phyloP scores from a whole-genome alignment of 37 sponge, comb jelly and placozoan species.

The Geodia barretti region DNA sequence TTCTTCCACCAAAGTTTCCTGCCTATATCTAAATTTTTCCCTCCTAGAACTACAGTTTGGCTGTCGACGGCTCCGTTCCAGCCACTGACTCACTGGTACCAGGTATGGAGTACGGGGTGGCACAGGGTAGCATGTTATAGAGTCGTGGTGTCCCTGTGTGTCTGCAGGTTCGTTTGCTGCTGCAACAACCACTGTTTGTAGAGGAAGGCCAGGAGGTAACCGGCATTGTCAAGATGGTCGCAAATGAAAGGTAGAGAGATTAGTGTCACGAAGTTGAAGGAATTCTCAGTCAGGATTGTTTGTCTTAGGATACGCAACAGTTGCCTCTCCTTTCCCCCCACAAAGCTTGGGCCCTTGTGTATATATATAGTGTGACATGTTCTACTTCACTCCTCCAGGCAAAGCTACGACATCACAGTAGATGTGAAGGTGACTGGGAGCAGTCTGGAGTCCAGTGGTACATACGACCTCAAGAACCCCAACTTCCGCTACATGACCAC shows the following conservation, averaged over 20 bases:
- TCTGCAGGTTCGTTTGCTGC: conserved; percentile 83
- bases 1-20: too few relatives aligned
- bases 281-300: not conserved
- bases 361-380: not conserved
- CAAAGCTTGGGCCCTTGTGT: not conserved
- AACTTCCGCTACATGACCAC: conserved; percentile 89
- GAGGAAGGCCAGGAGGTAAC: conserved; percentile 66
- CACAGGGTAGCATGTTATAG: too few relatives aligned
- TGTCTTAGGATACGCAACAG: not conserved
- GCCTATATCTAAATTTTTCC: too few relatives aligned
- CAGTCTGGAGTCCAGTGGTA: conserved; percentile 7
- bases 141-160: not conserved
- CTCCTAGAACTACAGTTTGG: conserved; percentile 79
- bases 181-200: conserved; percentile 79
- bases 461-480: conserved; percentile 96
- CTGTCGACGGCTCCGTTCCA: conserved; percentile 95
- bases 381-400: conserved; percentile 44
- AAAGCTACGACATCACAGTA: conserved; percentile 85
- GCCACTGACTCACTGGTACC: conserved; percentile 99
- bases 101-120: too few relatives aligned
- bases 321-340: not conserved
- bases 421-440: conserved; percentile 61
- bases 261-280: not conserved
- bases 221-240: conserved; percentile 72
- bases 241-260: conserved; percentile 80